Evolutionary conservation across 2,113 vertebrate genomes (phyloP).

Genomic region (Crocuta crocuta): DNA sequence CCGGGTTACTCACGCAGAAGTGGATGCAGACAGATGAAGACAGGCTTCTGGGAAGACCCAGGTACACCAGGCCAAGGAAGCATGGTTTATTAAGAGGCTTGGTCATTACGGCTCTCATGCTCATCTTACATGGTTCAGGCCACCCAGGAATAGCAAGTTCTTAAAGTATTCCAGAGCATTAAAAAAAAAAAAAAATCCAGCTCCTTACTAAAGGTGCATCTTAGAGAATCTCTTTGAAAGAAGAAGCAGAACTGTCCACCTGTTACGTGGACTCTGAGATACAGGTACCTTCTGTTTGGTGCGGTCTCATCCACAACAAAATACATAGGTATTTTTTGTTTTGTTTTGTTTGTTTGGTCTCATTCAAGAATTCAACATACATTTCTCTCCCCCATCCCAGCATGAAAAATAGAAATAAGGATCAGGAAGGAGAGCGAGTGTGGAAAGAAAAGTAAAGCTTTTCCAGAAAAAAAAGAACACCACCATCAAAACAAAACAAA

Average conservation of each 20-base stretch:
- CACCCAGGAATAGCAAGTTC: constrained; percentile 78
- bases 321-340: neutral
- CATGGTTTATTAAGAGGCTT: constrained; percentile 44
- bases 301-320: constrained; percentile 79
- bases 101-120: constrained; percentile 63
- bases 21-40: constrained; percentile 64
- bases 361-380: constrained; percentile 84
- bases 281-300: constrained; percentile 58
- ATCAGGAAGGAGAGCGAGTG: constrained; percentile 35
- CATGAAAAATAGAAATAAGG: constrained; percentile 85
- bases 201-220: constrained; percentile 74
- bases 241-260: constrained; percentile 77
- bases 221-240: constrained; percentile 81
- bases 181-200: constrained; percentile 75
- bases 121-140: constrained; percentile 74
- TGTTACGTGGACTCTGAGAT: constrained; percentile 80
- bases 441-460: constrained; percentile 50
- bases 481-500: constrained; percentile 60
- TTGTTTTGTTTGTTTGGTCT: constrained; percentile 73
- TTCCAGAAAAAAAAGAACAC: neutral
- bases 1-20: constrained; percentile 39
- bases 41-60: constrained; percentile 65
- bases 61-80: constrained; percentile 32
- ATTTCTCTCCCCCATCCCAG: constrained; percentile 82
- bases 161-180: constrained; percentile 69